Conservation (phyloP, 2,888 invertebrate genomes). For the Galerucella pusilla region DNA sequence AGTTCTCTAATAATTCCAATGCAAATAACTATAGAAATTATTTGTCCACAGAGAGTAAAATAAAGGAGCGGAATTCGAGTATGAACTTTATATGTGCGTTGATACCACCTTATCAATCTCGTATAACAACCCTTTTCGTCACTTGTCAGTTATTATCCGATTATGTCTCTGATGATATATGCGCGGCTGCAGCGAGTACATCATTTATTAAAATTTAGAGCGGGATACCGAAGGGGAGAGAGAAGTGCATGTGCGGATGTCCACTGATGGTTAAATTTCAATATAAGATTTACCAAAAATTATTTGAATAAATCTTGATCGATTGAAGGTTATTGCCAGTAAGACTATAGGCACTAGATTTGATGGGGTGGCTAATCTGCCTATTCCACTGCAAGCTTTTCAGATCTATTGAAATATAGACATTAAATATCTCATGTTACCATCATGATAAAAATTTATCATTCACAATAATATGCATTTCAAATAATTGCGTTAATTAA, state of each 20-base stretch:
- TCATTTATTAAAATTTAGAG: constrained; percentile 30
- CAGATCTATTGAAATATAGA: too few species aligned
- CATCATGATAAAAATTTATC: not conserved
- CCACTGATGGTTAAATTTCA: not conserved
- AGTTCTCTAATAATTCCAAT: not conserved
- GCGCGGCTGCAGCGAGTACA: constrained; percentile 22
- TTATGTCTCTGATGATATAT: constrained; percentile 41
- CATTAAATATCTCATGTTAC: not conserved
- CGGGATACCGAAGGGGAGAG: not conserved
- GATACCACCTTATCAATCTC: constrained; percentile 51
- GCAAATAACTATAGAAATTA: not conserved
- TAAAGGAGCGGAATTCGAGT: constrained; percentile 12
- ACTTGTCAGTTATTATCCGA: constrained; percentile 54
- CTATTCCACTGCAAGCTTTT: too few species aligned
- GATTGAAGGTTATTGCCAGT: not conserved
- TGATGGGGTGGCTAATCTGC: too few species aligned
- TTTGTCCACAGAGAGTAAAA: constrained; percentile 17
- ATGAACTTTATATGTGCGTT: constrained; percentile 31
- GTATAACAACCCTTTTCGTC: constrained; percentile 51
- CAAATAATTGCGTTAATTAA: not conserved
- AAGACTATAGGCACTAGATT: too few species aligned
- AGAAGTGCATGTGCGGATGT: not conserved
- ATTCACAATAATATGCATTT: not conserved
- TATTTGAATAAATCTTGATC: not conserved
- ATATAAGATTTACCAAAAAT: not conserved